These are phyloP conservation scores for Drosophila pegasa DNA, from an alignment of 2,888 invertebrate genomes.

Conservation along the genomic window DNA sequence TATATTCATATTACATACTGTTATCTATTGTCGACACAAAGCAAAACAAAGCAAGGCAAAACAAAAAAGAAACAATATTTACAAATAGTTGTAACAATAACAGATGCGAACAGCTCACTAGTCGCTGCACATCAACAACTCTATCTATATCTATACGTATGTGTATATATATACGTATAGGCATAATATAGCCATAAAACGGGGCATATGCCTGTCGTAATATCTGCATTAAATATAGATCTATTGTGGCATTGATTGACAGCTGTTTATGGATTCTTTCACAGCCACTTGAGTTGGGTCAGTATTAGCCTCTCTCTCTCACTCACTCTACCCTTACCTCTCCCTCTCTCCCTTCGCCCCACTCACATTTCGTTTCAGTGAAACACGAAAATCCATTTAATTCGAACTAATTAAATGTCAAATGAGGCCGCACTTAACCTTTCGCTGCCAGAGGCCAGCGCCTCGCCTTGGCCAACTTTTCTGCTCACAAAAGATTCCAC, in stretches of 20 bases:
- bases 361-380: constrained; percentile 37
- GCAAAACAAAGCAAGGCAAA: constrained; percentile 4
- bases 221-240: constrained; percentile 29
- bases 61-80: constrained; percentile 3
- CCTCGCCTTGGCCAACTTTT: constrained; percentile 8
- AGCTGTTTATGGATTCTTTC: constrained; percentile 46
- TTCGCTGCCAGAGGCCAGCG: not conserved
- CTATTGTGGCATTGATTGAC: constrained; percentile 55
- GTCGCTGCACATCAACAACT: constrained; percentile 35
- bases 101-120: constrained; percentile 17
- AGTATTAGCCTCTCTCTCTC: constrained; percentile 10
- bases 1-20: constrained; percentile 67
- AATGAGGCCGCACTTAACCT: constrained; percentile 1
- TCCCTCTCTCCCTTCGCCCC: not conserved
- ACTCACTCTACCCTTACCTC: not conserved
- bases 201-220: constrained; percentile 35
- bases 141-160: constrained; percentile 7
- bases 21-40: constrained; percentile 25
- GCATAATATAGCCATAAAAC: constrained; percentile 12
- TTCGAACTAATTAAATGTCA: constrained; percentile 28
- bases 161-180: constrained; percentile 20
- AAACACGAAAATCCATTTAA: constrained; percentile 19
- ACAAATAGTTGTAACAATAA: constrained; percentile 23
- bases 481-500: constrained; percentile 34
- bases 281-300: constrained; percentile 47